Percentiles rank a stretch among this genome's conserved stretches.
phyloP scores from a whole-genome alignment of 1,140 invertebrate species.

The Lerema accius region DNA sequence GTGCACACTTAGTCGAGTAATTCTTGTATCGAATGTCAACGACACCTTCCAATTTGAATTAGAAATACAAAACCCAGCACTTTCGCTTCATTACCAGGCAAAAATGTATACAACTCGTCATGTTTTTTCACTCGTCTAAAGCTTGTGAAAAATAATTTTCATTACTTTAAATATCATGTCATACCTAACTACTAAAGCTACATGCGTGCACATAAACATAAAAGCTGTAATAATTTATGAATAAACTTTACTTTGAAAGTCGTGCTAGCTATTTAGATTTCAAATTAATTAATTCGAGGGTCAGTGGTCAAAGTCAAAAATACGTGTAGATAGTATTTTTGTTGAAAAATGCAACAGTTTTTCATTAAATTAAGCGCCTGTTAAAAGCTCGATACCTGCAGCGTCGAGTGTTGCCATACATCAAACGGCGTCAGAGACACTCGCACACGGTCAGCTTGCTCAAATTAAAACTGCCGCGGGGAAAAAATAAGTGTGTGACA shows the following conservation, averaged over 20 bases:
- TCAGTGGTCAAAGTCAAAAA: conserved; percentile 7
- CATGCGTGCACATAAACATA: neutral
- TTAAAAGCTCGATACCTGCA: conserved; percentile 48
- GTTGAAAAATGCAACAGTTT: conserved; percentile 35
- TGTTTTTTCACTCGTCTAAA: neutral
- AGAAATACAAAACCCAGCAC: conserved; percentile 28
- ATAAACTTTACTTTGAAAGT: neutral
- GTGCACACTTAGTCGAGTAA: conserved; percentile 45
- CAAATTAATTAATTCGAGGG: conserved; percentile 17
- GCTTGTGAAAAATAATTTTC: neutral
- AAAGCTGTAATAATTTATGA: neutral
- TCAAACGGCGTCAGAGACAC: conserved; percentile 61
- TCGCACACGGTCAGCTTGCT: conserved; percentile 64
- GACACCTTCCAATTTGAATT: conserved; percentile 41
- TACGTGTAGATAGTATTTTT: conserved; percentile 15
- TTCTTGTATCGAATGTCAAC: conserved; percentile 54
- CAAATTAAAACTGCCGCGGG: conserved; percentile 74
- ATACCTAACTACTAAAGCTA: neutral
- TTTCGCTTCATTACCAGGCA: conserved; percentile 15
- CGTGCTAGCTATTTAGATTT: conserved; percentile 8
- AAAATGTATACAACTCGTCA: conserved; percentile 15
- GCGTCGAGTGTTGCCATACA: conserved; percentile 57
- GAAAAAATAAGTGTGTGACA: conserved; percentile 70
- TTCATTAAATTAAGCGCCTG: conserved; percentile 38
- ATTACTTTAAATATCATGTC: conserved; percentile 3